phyloP scores from a whole-genome alignment of 2,113 vertebrate genomes.

The Merops nubicus region DNA sequence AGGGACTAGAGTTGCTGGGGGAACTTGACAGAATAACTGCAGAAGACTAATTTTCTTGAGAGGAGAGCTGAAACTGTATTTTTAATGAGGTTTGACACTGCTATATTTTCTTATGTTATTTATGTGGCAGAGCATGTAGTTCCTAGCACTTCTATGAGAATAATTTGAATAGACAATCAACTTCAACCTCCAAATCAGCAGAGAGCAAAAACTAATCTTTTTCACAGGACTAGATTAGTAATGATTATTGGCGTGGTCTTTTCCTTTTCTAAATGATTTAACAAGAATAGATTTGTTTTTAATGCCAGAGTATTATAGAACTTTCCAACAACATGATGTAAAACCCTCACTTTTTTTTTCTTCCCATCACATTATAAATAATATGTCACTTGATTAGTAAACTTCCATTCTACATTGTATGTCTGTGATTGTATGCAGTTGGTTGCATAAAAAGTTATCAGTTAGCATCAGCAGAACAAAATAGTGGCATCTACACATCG shows the following conservation, averaged over 20 bases:
- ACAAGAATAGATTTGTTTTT: not conserved
- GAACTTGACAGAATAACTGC: not conserved
- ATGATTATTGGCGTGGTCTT: not conserved
- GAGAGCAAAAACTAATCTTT: not conserved
- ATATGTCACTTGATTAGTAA: not conserved
- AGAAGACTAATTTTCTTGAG: not conserved
- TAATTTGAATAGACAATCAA: no score
- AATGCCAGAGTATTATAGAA: not conserved
- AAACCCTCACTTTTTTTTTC: not conserved
- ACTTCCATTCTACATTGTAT: not conserved
- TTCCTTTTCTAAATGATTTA: not conserved
- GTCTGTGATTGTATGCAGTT: not conserved
- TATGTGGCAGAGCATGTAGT: not conserved
- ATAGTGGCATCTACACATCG: not conserved
- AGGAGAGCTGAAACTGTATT: not conserved
- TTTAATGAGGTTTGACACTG: not conserved
- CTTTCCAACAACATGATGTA: not conserved
- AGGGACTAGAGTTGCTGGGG: not conserved
- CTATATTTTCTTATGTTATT: not conserved
- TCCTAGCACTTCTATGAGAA: not conserved
- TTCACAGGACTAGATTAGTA: not conserved
- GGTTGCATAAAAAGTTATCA: not conserved
- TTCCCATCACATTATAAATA: not conserved
- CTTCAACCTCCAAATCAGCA: not conserved
- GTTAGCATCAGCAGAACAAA: not conserved